Conservation (phyloP, 1,140 invertebrate species). For the Bombus cullumanus region DNA sequence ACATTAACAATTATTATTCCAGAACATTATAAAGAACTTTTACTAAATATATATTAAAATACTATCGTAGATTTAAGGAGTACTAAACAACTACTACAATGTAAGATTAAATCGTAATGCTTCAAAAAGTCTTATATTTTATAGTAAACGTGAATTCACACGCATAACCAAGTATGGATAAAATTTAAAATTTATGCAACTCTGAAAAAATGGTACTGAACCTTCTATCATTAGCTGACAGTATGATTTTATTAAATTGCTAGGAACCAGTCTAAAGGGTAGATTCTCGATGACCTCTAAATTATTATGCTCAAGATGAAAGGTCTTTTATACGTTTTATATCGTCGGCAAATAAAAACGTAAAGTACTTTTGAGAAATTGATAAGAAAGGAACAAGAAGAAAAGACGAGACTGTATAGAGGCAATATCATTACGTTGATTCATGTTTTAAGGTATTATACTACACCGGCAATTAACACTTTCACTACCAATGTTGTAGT, state of each 20-base stretch:
- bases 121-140: too few relatives aligned
- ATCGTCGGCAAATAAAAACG: neutral
- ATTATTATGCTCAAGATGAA: neutral
- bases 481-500: constrained; percentile 1
- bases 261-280: neutral
- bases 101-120: too few relatives aligned
- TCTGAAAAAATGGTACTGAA: neutral
- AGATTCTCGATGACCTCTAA: neutral
- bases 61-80: too few relatives aligned
- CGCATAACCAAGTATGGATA: too few relatives aligned
- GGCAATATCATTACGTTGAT: neutral
- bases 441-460: neutral
- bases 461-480: constrained; percentile 26
- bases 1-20: too few relatives aligned
- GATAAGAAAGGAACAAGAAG: neutral
- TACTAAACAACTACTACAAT: too few relatives aligned
- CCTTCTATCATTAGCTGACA: neutral
- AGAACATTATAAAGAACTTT: too few relatives aligned
- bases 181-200: neutral
- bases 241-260: neutral
- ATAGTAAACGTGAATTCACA: too few relatives aligned
- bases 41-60: too few relatives aligned
- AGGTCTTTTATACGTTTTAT: neutral
- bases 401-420: neutral
- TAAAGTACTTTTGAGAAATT: neutral